Conservation (phyloP, 2,888 invertebrate species). For the Halictus ligatus region DNA sequence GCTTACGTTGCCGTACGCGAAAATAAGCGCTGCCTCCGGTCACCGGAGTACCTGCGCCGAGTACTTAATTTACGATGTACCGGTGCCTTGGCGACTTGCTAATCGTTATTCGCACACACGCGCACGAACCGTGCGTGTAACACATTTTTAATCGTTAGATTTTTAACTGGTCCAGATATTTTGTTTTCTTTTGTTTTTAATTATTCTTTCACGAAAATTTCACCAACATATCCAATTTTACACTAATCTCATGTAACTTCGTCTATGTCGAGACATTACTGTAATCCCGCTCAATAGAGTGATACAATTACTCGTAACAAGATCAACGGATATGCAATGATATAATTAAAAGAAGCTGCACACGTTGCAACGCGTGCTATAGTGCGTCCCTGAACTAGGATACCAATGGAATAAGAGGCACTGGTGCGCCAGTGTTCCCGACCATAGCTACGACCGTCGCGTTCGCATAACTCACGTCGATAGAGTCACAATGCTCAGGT, state of each 20-base stretch:
- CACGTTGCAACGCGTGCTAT: background rate
- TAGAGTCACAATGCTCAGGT: slow-evolving; percentile 50
- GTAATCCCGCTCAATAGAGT: too few relatives aligned
- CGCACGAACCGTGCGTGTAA: background rate
- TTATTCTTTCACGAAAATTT: too few relatives aligned
- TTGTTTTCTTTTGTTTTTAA: too few relatives aligned
- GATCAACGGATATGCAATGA: too few relatives aligned
- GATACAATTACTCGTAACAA: too few relatives aligned
- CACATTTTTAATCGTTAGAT: background rate
- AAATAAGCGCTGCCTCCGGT: slow-evolving; percentile 35
- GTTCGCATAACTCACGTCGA: slow-evolving; percentile 48
- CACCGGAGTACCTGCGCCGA: background rate
- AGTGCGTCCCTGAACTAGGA: background rate
- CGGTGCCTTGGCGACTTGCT: background rate
- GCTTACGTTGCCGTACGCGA: slow-evolving; percentile 18
- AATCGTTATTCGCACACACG: background rate
- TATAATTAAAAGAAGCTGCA: background rate
- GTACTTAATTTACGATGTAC: slow-evolving; percentile 8
- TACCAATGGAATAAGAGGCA: background rate
- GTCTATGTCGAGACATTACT: too few relatives aligned
- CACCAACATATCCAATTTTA: too few relatives aligned
- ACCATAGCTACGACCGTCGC: slow-evolving; percentile 17
- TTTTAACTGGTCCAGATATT: too few relatives aligned
- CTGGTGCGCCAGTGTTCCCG: background rate
- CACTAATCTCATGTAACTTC: too few relatives aligned